Base-by-base conservation (phyloP, 1,140 invertebrate genomes). In the Drosophila asahinai region DNA sequence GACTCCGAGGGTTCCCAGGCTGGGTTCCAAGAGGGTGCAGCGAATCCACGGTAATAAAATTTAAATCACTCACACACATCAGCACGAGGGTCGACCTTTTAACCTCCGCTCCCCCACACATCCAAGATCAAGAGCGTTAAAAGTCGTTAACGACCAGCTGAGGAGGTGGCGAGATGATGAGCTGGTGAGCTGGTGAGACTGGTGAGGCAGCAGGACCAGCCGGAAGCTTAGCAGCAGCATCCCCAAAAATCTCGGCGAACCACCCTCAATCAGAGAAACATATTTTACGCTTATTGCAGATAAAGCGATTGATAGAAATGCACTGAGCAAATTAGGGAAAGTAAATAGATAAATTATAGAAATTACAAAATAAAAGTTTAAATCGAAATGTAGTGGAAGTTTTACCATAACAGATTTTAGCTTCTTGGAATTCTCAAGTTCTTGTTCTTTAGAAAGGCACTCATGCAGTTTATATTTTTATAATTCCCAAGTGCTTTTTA, bases 41-140 rank as follows among this genome's bases (percentile, higher is more conserved):
- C 54, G 38, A 57, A 57, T 75, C 68, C 57, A 74, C 59, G 81
- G 78, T 91, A 91, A 91, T 91, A 91, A 91, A 91, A 91, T 91
- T 91, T 87, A 89, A 91, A 91, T 91, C 87, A 87, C 81, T 79
- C 87, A 86, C 64, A 60, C 60, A 55, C 62, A 74, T 77, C 48
- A 61, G 49, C 45, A 59, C 43, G 49, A 33, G 63, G 67, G 62
- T 66, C 64, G 67, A 68, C 67, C 49, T 45, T 47, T 54, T 55
- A 48, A 45, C 48, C 59, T 65, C 48, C 59, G 45, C 63, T 19
- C 57, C 1, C 38, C 48, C 57, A 2, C 36, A 27, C 5, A n/a
- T 14, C 27, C 19, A 52, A 72, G 70, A 73, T 61, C 59, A 36
- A 36, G 68, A 74, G 71, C 71, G 71, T 73, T 74, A 74, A 74